A percentile compares a stretch with the other conserved stretches of the same genome.
phyloP scores from a whole-genome alignment of 2,888 invertebrate genomes.

The Ochlodes sylvanus region DNA sequence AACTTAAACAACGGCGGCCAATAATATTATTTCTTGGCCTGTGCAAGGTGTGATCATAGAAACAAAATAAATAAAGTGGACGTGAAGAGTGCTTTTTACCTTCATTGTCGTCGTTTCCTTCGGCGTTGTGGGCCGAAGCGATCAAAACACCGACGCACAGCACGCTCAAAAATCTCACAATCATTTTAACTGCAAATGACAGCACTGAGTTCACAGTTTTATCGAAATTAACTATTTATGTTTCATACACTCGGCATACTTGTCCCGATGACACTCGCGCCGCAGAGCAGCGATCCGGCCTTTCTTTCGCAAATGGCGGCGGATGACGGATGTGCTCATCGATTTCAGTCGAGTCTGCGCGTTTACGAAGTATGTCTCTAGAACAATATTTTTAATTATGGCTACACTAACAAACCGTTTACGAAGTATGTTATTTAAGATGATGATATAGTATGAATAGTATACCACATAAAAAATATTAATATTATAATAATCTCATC shows the following conservation, averaged over 20 bases:
- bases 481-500: neutral
- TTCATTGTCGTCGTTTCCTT: conserved; percentile 83
- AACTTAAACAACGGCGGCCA: neutral
- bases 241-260: conserved; percentile 77
- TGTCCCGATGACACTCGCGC: conserved; percentile 78
- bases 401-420: conserved; percentile 37
- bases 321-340: conserved; percentile 84
- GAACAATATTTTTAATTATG: conserved; percentile 38
- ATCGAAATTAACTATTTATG: conserved; percentile 68
- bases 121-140: conserved; percentile 75
- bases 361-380: conserved; percentile 61
- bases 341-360: conserved; percentile 72
- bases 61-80: conserved; percentile 49
- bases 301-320: conserved; percentile 83
- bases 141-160: conserved; percentile 80
- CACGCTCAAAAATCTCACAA: conserved; percentile 83
- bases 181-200: conserved; percentile 76
- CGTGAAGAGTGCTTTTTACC: conserved; percentile 58
- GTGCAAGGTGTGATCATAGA: conserved; percentile 18
- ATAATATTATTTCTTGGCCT: conserved; percentile 2
- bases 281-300: conserved; percentile 75
- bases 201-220: conserved; percentile 77
- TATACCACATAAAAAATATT: neutral
- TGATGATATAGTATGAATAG: too few relatives aligned
- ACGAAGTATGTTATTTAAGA: conserved; percentile 6